These are phyloP conservation scores for Fragum fragum DNA, from an alignment of 2,888 invertebrate genomes.

Conservation along the genomic window DNA sequence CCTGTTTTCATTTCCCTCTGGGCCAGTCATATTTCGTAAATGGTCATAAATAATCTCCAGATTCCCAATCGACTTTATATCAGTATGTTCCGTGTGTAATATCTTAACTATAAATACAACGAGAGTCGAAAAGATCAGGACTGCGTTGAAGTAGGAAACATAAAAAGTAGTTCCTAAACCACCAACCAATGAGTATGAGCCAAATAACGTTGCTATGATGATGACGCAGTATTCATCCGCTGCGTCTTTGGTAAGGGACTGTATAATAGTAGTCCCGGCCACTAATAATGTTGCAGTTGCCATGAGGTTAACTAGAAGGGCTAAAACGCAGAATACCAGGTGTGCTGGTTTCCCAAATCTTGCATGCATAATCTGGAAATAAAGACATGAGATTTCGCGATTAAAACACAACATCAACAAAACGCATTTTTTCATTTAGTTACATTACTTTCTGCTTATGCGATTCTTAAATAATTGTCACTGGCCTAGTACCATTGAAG, in stretches of 20 bases:
- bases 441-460: no score
- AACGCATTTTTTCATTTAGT: no score
- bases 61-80: conserved; percentile 47
- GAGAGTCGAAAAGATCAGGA: conserved; percentile 72
- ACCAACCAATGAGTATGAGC: conserved; percentile 78
- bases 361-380: conserved; percentile 74
- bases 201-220: conserved; percentile 79
- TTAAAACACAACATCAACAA: no score
- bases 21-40: conserved; percentile 63
- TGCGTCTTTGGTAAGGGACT: conserved; percentile 72
- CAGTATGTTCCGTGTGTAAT: conserved; percentile 55
- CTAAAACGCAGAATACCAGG: conserved; percentile 75
- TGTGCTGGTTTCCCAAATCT: conserved; percentile 78
- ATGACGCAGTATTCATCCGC: conserved; percentile 78
- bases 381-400: no score
- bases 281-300: conserved; percentile 73
- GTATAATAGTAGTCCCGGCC: conserved; percentile 72
- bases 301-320: conserved; percentile 79
- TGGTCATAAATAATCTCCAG: conserved; percentile 69
- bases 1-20: conserved; percentile 68
- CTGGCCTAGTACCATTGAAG: no score
- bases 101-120: conserved; percentile 69
- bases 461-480: no score
- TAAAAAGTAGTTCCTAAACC: conserved; percentile 83
- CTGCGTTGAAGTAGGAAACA: conserved; percentile 82